A percentile compares a stretch with the other conserved stretches of the same genome.
phyloP scores from a whole-genome alignment of 1,140 invertebrate species.

The Zaprionus ornatus region DNA sequence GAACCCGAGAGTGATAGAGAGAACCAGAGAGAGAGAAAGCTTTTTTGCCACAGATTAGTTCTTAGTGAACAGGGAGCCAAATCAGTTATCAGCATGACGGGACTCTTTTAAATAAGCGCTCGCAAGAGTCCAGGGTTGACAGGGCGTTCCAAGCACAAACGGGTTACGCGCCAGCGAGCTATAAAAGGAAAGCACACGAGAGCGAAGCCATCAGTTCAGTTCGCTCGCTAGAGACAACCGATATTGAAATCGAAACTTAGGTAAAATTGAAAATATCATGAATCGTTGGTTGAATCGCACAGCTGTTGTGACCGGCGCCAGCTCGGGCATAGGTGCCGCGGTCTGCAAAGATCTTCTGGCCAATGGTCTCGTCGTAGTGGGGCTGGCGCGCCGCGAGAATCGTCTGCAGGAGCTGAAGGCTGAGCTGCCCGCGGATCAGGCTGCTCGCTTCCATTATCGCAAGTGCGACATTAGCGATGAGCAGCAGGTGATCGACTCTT shows the following conservation, averaged over 20 bases:
- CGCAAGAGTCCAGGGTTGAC: too few species aligned
- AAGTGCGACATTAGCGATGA: slow-evolving; percentile 87
- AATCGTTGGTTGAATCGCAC: slow-evolving; percentile 75
- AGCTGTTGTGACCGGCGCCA: slow-evolving; percentile 83
- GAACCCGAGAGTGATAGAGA: not conserved
- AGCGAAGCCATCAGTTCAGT: not conserved
- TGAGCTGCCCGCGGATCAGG: slow-evolving; percentile 57
- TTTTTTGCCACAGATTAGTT: not conserved
- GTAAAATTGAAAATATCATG: slow-evolving; percentile 37
- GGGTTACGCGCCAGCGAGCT: not conserved
- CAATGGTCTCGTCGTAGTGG: slow-evolving; percentile 87
- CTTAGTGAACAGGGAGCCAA: slow-evolving; percentile 10
- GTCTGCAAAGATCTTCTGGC: slow-evolving; percentile 83
- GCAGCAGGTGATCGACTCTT: slow-evolving; percentile 87
- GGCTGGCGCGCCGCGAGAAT: slow-evolving; percentile 86
- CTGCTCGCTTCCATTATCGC: slow-evolving; percentile 83
- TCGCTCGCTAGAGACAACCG: not conserved
- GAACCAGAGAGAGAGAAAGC: not conserved
- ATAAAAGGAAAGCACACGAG: not conserved
- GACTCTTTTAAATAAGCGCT: slow-evolving; percentile 1
- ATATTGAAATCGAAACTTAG: slow-evolving; percentile 8
- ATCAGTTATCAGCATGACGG: slow-evolving; percentile 35
- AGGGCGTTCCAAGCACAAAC: not conserved
- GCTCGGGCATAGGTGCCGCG: slow-evolving; percentile 86
- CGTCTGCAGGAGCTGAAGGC: slow-evolving; percentile 84